Evolutionary conservation across 1,140 invertebrate genomes (phyloP).

Genomic region (Palaemon carinicauda): DNA sequence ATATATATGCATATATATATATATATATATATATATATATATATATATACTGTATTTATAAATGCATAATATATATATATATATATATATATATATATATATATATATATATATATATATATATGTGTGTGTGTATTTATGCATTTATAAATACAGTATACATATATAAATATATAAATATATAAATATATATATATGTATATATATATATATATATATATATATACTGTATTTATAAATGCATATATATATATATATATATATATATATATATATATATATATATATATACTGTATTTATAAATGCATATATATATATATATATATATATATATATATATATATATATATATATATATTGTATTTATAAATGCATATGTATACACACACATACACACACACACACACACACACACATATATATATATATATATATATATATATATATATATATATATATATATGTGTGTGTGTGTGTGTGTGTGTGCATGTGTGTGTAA

Average conservation of each 20-base stretch:
- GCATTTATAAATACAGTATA: neutral
- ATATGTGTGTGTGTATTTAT: neutral
- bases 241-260: conserved; percentile 3
- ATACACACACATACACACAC: no score
- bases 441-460: neutral
- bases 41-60: neutral
- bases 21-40: conserved; percentile 25
- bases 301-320: neutral
- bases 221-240: neutral
- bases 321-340: neutral
- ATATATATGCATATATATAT: conserved; percentile 24
- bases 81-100: conserved; percentile 15
- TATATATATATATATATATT: conserved; percentile 40
- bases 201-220: neutral
- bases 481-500: conserved; percentile 17
- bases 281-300: conserved; percentile 4
- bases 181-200: conserved; percentile 22
- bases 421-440: neutral
- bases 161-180: conserved; percentile 25
- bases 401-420: no score
- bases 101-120: conserved; percentile 11
- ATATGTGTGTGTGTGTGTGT: conserved; percentile 15
- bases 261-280: conserved; percentile 20
- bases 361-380: conserved; percentile 12
- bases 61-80: neutral